Conservation (phyloP, 2,113 vertebrate species). For the Emydura subglobosa region DNA sequence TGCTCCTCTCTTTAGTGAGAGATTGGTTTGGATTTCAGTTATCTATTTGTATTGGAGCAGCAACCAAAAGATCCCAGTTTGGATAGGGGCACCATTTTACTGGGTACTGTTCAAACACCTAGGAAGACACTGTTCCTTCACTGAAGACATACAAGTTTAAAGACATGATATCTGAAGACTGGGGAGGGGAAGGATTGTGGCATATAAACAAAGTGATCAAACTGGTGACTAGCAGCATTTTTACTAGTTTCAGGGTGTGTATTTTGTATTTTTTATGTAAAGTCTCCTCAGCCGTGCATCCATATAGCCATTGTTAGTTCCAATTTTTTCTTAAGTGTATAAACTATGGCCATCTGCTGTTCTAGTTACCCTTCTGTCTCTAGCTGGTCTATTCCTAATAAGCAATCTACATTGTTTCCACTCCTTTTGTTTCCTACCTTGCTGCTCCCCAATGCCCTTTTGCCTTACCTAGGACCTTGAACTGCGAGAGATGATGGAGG, state of each 20-base stretch:
- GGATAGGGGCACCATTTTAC: background rate
- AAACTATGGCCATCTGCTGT: background rate
- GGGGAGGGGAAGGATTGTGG: background rate
- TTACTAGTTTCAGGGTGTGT: background rate
- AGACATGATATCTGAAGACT: background rate
- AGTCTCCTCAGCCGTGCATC: background rate
- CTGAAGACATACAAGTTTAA: background rate
- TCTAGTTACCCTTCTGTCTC: background rate
- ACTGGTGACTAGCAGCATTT: accelerated
- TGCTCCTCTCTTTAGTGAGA: background rate
- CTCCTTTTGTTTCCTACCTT: background rate
- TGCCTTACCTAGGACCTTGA: background rate
- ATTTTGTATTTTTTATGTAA: background rate
- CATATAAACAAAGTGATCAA: background rate
- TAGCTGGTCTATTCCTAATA: background rate
- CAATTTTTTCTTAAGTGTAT: background rate
- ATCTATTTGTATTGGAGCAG: background rate
- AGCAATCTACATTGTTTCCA: background rate
- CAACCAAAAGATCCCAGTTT: background rate
- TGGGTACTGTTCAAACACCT: background rate
- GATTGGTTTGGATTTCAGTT: background rate
- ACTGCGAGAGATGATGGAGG: background rate
- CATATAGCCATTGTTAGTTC: background rate
- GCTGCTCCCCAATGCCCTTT: background rate
- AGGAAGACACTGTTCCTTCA: background rate